Conservation (phyloP, 2,797 vertebrate genomes). For the Rhyacichthys aspro region DNA sequence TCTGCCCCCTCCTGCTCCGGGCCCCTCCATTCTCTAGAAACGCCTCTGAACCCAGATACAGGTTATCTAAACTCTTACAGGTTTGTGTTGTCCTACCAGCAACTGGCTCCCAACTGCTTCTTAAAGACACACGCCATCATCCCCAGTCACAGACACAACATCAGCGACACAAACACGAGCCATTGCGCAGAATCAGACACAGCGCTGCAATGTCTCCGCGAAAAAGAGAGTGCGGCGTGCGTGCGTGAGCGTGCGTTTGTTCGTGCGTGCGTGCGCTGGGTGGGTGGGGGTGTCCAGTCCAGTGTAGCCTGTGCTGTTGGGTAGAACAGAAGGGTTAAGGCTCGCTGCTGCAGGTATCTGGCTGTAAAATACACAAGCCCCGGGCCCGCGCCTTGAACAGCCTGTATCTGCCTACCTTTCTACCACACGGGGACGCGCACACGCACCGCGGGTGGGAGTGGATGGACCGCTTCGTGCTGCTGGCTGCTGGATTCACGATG, state of each 20-base stretch:
- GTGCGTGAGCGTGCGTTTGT: conserved; percentile 12
- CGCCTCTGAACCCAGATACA: no score
- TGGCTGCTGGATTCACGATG: conserved; percentile 69
- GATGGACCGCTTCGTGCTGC: conserved; percentile 62
- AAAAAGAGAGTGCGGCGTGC: conserved; percentile 11
- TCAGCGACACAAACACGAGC: conserved; percentile 1
- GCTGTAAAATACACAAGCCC: conserved; percentile 44
- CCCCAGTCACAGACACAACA: neutral
- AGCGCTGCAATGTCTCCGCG: conserved; percentile 14
- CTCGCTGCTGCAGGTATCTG: conserved; percentile 48
- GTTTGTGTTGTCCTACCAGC: conserved; percentile 1
- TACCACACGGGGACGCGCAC: conserved; percentile 35
- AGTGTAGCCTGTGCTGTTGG: conserved; percentile 4
- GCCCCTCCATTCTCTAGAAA: no score
- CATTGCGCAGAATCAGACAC: conserved; percentile 16
- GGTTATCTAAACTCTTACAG: conserved; percentile 4
- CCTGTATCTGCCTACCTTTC: conserved; percentile 1
- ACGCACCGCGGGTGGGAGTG: conserved; percentile 64
- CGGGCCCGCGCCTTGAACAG: conserved; percentile 2
- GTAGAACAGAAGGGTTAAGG: conserved; percentile 9
- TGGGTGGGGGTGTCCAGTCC: conserved; percentile 2
- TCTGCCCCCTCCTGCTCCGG: neutral
- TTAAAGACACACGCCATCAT: conserved; percentile 1
- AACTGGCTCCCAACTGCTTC: no score
- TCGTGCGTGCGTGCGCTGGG: conserved; percentile 1